Evolutionary conservation across 2,797 vertebrate species (phyloP), one percentile per base, ranked within the genome.

Genomic region (Enteromius mattozi): DNA sequence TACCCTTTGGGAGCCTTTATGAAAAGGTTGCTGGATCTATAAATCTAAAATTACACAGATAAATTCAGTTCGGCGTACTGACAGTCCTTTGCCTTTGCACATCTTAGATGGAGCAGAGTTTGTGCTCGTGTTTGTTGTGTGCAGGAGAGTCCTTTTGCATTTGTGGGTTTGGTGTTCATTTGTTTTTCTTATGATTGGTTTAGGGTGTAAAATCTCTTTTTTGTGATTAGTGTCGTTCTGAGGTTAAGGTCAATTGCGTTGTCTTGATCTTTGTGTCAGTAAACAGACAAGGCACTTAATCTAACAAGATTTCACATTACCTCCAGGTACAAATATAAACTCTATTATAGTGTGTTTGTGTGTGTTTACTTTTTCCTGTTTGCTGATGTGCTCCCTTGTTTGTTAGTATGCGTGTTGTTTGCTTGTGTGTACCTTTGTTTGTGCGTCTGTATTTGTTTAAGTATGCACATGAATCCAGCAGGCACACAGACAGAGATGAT

Each of bases 291-390:
- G 86, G 84, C 90, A 91, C 91, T 93, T 90, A 87, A 21, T 19
- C 91, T 93, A 91, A 93, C 93, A 90, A 86, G 87, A 90, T 92
- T 91, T 88, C 85, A 88, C 88, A 81, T 40, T 83, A 84, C 86
- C 80, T 74, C 17, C 74, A 90, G 86, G 69, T 0, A 86, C 83
- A 81, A 9, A 77, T 83, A 86, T 84, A 88, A 86, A 82, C 88
- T 75, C 85, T 69, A 84, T 71, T 83, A 69, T 69, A 78, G 24
- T 51, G n/a, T 68, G 14, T 69, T 51, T 17, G 16, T 70, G 42
- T 14, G 63, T 70, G 70, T 82, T 82, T 75, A 24, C 27, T 61
- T 54, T 65, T 56, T 71, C 4, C 7, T 30, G 33, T 76, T 68
- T 65, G 16, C 33, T 27, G 35, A 61, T 74, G 40, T 65, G 68